Percentiles rank a stretch among this genome's conserved stretches.
These are phyloP conservation scores for Drosophila prolongata DNA, from an alignment of 2,888 invertebrate species.

Conservation along the genomic window DNA sequence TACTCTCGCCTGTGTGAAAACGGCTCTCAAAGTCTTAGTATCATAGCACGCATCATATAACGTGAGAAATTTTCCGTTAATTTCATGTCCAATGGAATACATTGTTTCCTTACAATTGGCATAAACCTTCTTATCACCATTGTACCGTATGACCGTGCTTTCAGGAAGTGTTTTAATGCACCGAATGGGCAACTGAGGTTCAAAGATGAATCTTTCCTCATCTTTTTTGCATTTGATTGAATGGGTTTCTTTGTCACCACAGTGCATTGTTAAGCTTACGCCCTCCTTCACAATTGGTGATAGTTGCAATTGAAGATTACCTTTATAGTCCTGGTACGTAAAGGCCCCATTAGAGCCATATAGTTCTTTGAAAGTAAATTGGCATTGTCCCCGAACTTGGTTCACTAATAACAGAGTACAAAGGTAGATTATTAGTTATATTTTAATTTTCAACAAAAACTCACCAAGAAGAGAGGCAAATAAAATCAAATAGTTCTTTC, in stretches of 20 bases:
- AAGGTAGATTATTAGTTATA: too few species aligned
- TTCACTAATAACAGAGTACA: too few species aligned
- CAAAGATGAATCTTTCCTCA: background rate
- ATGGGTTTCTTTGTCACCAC: background rate
- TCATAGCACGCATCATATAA: slow-evolving; percentile 16
- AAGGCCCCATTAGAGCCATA: background rate
- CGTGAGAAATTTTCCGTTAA: background rate
- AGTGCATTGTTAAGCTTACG: background rate
- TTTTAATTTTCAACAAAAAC: too few species aligned
- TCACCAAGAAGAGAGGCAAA: too few species aligned
- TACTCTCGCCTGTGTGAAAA: background rate
- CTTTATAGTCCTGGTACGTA: background rate
- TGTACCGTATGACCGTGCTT: background rate
- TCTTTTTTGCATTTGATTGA: background rate
- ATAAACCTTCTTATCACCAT: background rate
- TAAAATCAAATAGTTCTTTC: too few species aligned
- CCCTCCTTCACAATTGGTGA: background rate
- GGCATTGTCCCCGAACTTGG: too few species aligned
- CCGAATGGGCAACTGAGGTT: background rate
- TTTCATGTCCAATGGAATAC: slow-evolving; percentile 2
- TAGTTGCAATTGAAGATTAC: background rate
- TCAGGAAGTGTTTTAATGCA: background rate
- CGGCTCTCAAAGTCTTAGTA: background rate
- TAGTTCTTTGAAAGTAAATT: too few species aligned
- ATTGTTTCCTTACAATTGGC: background rate